These are phyloP conservation scores for Ochotona princeps DNA, from an alignment of 2,113 vertebrate genomes.

Conservation along the genomic window DNA sequence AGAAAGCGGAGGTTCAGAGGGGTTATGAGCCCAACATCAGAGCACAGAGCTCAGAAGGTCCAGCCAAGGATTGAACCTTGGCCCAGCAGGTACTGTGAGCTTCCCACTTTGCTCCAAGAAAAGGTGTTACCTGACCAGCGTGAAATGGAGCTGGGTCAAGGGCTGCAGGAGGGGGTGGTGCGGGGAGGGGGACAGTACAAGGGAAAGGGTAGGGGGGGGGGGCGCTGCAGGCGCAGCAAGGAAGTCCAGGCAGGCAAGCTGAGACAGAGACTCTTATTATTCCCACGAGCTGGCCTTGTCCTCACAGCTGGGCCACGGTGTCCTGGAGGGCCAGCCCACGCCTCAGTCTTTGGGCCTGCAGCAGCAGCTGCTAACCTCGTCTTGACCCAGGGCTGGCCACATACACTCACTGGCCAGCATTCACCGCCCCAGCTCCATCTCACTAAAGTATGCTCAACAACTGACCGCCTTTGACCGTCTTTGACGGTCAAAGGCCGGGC, in stretches of 20 bases:
- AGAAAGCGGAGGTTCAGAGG: background rate
- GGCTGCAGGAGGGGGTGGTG: too few species aligned
- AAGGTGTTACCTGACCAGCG: background rate
- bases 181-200: background rate
- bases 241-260: background rate
- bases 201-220: background rate
- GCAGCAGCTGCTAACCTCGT: background rate
- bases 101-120: background rate
- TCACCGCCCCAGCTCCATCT: background rate
- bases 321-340: background rate
- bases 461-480: too few species aligned
- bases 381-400: background rate
- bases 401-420: background rate
- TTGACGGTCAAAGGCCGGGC: background rate
- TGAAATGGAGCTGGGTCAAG: background rate
- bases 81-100: background rate
- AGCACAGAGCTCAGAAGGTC: background rate
- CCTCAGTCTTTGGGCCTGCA: background rate
- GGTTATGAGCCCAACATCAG: background rate
- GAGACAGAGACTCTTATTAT: slow-evolving; percentile 32
- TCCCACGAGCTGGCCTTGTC: background rate
- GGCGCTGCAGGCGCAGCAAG: background rate
- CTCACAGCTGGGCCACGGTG: background rate
- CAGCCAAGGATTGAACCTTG: background rate
- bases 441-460: background rate